Evolutionary conservation across 2,113 vertebrate genomes (phyloP), one percentile per base, ranked within the genome.

Genomic region (Indri indri): DNA sequence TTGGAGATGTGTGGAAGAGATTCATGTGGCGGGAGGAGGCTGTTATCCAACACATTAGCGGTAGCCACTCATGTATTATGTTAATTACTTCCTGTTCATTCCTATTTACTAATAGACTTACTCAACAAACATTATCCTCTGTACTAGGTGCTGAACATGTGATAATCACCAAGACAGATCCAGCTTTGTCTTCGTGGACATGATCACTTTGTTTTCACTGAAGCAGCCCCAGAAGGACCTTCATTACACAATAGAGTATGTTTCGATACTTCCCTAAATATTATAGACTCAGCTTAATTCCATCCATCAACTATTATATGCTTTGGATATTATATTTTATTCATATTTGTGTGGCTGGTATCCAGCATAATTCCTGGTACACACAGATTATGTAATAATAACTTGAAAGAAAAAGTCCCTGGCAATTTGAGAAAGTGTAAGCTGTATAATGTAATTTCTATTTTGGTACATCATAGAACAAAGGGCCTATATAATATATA

Each of bases 381-480:
- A 47, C 27, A 50, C 5, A 61, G 65, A 47, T 59, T n/a, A 22
- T 77, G 27, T 34, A 83, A 9, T 77, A 88, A 52, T 47, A 30
- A 47, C 65, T 34, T 65, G 74, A 95, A 59, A 63, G 59, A 82
- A 95, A 59, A 6, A 50, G 12, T 66, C 6, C 14, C 54, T 68
- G 63, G 34, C 59, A 61, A 63, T 68, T 88, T 63, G 88, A 57
- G 9, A 90, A 90, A 40, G 4, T 79, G 16, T 70, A 54, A 22
- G 3, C 1, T 83, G 16, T 30, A 71, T 47, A 87, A 90, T 57
- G 17, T 82, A 80, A 95, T 92, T 96, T 92, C n/a, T 96, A 14
- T 90, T 90, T 94, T 87, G 68, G 34, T 63, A 83, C 16, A 25
- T 68, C 25, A 42, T 50, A 42, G 47, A 86, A 59, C 14, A 71